phyloP scores from a whole-genome alignment of 2,113 vertebrate species.

The Arothron firmamentum region DNA sequence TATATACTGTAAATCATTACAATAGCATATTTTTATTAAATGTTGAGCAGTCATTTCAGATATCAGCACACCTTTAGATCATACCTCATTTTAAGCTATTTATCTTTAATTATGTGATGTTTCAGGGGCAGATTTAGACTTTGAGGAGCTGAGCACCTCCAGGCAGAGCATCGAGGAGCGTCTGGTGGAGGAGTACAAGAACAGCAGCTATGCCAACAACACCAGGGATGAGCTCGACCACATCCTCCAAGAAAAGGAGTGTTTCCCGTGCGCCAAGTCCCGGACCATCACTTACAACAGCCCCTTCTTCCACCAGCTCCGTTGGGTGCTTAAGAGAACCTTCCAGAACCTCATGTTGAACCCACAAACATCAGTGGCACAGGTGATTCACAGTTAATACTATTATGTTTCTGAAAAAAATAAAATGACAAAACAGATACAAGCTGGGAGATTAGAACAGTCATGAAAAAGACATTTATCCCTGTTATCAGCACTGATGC shows the following conservation, averaged over 20 bases:
- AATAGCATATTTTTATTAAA: background rate
- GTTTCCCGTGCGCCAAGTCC: constrained; percentile 42
- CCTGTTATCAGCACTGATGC: no score
- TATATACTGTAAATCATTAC: background rate
- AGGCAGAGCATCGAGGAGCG: constrained; percentile 72
- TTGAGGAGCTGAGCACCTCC: constrained; percentile 38
- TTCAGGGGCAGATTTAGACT: constrained; percentile 46
- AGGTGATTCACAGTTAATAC: constrained; percentile 69
- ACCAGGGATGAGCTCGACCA: constrained; percentile 72
- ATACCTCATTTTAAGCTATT: background rate
- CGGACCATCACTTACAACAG: constrained; percentile 78
- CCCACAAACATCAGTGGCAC: constrained; percentile 86
- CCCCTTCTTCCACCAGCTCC: constrained; percentile 85
- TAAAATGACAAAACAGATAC: background rate
- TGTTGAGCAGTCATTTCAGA: background rate
- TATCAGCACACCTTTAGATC: no score
- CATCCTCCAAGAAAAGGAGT: constrained; percentile 61
- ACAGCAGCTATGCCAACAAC: constrained; percentile 70
- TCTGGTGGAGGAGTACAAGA: constrained; percentile 77
- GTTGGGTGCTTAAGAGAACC: constrained; percentile 83
- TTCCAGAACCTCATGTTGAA: constrained; percentile 85
- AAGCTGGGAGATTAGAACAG: no score
- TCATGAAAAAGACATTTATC: no score
- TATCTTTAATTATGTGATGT: background rate
- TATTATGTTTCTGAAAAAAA: background rate